A percentile compares a stretch with the other conserved stretches of the same genome.
Conservation (phyloP, 2,888 invertebrate genomes). For the Apamea epomidion region DNA sequence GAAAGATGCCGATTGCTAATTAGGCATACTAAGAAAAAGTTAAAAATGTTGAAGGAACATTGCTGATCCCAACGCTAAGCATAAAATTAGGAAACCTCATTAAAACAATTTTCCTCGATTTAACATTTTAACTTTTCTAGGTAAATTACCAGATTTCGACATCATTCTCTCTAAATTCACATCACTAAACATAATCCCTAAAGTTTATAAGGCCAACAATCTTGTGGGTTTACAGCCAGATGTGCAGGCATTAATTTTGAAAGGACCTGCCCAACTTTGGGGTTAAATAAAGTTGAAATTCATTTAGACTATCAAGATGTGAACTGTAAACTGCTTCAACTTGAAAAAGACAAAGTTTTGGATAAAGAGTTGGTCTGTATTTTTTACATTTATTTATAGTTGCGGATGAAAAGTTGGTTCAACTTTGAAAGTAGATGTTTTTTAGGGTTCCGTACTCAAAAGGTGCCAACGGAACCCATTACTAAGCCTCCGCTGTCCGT, state of each 20-base stretch:
- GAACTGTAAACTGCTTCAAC: conserved; percentile 4
- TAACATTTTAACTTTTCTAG: not conserved
- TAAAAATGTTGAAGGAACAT: not conserved
- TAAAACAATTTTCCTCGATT: not conserved
- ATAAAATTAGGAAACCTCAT: not conserved
- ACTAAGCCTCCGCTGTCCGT: no score
- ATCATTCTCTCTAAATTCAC: not conserved
- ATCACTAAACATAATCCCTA: conserved; percentile 9
- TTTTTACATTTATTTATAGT: conserved; percentile 9
- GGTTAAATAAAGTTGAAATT: conserved; percentile 41
- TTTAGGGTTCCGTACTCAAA: no score
- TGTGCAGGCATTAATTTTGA: conserved; percentile 39
- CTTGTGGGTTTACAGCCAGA: conserved; percentile 31
- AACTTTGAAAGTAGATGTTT: conserved; percentile 12
- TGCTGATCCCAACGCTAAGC: not conserved
- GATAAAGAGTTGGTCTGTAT: not conserved
- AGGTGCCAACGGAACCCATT: no score
- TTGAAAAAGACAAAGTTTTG: not conserved
- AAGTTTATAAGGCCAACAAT: conserved; percentile 22
- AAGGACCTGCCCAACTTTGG: conserved; percentile 29
- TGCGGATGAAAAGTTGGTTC: not conserved
- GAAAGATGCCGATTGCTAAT: no score
- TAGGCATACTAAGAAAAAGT: not conserved
- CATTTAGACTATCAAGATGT: conserved; percentile 28
- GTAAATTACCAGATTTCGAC: not conserved